Conservation (phyloP, 2,113 vertebrate genomes). For the Oncorhynchus keta region DNA sequence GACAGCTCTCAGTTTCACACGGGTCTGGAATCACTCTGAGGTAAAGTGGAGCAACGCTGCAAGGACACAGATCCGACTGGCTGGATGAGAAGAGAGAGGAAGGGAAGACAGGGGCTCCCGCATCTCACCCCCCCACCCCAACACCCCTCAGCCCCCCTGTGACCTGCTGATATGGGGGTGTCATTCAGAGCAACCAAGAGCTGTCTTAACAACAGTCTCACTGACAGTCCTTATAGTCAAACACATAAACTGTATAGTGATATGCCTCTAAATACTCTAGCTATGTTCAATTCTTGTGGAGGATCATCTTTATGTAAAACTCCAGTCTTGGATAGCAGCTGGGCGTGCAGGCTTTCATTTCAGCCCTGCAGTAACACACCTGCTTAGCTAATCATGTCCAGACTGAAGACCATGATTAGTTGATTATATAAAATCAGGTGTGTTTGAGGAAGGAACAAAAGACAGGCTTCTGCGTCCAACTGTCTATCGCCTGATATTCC, state of each 20-base stretch:
- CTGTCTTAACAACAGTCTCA: background rate
- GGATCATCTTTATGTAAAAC: background rate
- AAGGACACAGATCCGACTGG: constrained; percentile 43
- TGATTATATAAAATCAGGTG: background rate
- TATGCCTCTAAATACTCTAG: background rate
- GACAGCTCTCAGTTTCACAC: constrained; percentile 55
- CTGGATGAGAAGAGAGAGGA: constrained; percentile 6
- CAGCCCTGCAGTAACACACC: no score
- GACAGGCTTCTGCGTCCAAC: background rate
- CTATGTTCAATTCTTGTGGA: background rate
- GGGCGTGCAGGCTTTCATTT: no score
- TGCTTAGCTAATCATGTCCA: no score
- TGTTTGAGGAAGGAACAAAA: background rate
- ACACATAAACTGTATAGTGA: background rate
- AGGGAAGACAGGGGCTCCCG: constrained; percentile 6
- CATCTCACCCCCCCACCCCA: background rate
- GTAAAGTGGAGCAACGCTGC: constrained; percentile 49
- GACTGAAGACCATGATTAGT: no score
- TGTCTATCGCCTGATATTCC: background rate
- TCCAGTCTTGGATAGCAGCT: no score
- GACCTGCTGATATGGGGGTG: background rate
- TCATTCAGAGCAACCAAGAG: constrained; percentile 1
- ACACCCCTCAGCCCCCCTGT: no score
- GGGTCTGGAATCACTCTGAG: constrained; percentile 52
- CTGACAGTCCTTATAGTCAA: background rate